phyloP scores from a whole-genome alignment of 2,888 invertebrate genomes.

The Barypeithes pellucidus region DNA sequence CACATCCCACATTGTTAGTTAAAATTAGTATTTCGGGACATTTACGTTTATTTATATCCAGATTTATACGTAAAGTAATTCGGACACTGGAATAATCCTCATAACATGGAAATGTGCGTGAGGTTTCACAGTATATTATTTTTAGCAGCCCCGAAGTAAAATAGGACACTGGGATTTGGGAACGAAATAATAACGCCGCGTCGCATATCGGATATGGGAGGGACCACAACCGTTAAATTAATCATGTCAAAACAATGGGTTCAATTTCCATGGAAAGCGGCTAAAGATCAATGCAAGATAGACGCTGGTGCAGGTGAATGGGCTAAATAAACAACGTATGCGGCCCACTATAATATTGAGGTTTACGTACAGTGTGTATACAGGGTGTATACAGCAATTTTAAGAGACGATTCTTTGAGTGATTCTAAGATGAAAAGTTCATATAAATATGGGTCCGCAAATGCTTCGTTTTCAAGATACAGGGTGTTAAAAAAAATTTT shows the following conservation, averaged over 20 bases:
- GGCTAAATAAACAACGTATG: not conserved
- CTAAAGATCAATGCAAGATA: conserved; percentile 22
- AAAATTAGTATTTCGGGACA: not conserved
- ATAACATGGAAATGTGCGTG: conserved; percentile 14
- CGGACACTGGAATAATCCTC: conserved; percentile 5
- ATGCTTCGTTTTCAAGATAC: too few species aligned
- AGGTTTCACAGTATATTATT: conserved; percentile 15
- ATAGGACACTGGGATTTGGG: conserved; percentile 13
- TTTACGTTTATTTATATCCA: conserved; percentile 1
- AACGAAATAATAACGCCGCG: conserved; percentile 13
- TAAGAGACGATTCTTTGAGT: too few species aligned
- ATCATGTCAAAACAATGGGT: conserved; percentile 22
- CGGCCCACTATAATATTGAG: not conserved
- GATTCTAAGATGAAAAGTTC: too few species aligned
- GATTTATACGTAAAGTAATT: conserved; percentile 1
- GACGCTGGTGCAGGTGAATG: conserved; percentile 1
- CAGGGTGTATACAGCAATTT: too few species aligned
- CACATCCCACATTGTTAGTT: not conserved
- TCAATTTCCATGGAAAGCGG: conserved; percentile 12
- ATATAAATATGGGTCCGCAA: too few species aligned
- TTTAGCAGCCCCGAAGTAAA: not conserved
- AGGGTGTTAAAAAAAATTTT: too few species aligned
- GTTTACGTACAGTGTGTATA: not conserved
- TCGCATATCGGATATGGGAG: conserved; percentile 15
- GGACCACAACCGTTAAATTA: conserved; percentile 10